phyloP scores from a whole-genome alignment of 2,113 vertebrate species.

The Pseudopodoces humilis region DNA sequence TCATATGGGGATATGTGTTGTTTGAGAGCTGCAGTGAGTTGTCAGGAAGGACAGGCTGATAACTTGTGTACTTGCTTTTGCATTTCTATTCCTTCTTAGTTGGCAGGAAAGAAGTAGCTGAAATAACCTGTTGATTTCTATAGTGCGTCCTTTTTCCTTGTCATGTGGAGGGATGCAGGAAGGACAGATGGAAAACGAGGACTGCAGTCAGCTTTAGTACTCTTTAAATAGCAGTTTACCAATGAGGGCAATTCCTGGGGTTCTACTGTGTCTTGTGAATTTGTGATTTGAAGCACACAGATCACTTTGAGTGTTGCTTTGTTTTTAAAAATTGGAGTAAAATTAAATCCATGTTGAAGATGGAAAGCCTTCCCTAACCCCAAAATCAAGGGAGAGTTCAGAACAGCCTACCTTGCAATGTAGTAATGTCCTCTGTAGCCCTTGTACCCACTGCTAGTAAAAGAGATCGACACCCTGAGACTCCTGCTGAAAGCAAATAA shows the following conservation, averaged over 20 bases:
- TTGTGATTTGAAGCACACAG: background rate
- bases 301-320: background rate
- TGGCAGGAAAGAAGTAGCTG: background rate
- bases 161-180: background rate
- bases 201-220: background rate
- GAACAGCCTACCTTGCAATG: background rate
- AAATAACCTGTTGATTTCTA: background rate
- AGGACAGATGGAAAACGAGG: background rate
- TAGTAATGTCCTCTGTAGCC: background rate
- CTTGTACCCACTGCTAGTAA: background rate
- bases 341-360: background rate
- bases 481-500: background rate
- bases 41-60: background rate
- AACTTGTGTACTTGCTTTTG: background rate
- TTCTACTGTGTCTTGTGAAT: background rate
- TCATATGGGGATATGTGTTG: fast-evolving
- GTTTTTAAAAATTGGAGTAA: background rate
- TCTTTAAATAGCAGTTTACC: background rate
- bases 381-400: background rate
- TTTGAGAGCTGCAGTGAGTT: background rate
- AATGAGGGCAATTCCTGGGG: fast-evolving
- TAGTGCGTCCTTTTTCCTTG: background rate
- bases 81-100: background rate
- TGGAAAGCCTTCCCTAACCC: background rate
- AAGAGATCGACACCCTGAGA: background rate